Evolutionary conservation across 2,113 vertebrate species (phyloP), one percentile per base, ranked within the genome.

Genomic region (Scolopax mira): DNA sequence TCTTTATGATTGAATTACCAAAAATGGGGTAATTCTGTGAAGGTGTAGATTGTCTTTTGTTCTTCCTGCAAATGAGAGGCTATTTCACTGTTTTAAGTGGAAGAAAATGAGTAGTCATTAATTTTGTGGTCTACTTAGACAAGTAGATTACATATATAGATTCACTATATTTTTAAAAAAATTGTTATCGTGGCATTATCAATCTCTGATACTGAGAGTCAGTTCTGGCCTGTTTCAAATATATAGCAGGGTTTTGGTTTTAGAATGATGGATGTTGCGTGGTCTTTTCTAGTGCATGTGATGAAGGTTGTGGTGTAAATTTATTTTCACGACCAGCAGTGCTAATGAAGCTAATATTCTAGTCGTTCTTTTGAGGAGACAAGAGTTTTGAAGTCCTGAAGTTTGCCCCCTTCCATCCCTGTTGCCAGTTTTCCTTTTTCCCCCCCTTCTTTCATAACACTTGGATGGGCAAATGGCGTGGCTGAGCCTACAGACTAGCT

Each of bases 1-100:
- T 89, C 96, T 74, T 95, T 77, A 73, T 89, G 75, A 86, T 30
- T 44, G 67, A 91, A 78, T 95, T 85, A 66, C 15, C 27, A 37
- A 82, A 70, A 83, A 80, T 30, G 0, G 10, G 16, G 18, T 27
- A 30, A 31, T 84, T 72, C 52, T 66, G 44, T 85, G 71, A 69
- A 71, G 4, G 1, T 15, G 46, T 65, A 37, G n/a, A 46, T 37
- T 95, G 70, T 51, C 79, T 89, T 89, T 92, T 94, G 84, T 93
- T 97, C 88, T 78, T 85, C 33, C 24, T 61, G 1, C 2, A 22
- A 82, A 49, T 73, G 79, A 79, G 85, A 94, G 95, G 85, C 85
- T 93, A 93, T 65, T 79, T 91, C 86, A 79, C 39, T 66, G 33
- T 67, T 46, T 31, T 81, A 87, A 91, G 37, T 54, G 71, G 92